A percentile compares a stretch with the other conserved stretches of the same genome.
Conservation (phyloP, 2,888 invertebrate genomes). For the Busseola fusca region DNA sequence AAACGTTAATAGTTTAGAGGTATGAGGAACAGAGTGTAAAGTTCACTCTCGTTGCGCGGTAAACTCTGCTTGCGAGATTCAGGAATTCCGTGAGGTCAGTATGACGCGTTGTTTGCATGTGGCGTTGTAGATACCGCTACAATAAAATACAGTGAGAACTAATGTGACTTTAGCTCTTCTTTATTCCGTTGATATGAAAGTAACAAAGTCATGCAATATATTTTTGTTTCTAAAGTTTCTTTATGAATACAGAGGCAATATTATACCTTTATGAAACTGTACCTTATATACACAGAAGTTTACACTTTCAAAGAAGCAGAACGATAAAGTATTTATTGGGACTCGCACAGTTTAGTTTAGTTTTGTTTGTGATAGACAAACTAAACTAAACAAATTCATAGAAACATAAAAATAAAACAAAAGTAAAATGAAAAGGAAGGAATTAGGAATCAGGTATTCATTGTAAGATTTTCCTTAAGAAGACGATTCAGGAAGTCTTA, state of each 20-base stretch:
- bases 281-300: too few relatives aligned
- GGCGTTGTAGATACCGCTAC: too few relatives aligned
- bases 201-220: not conserved
- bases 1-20: not conserved
- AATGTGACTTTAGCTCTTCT: not conserved
- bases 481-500: not conserved
- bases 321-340: not conserved
- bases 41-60: too few relatives aligned
- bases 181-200: not conserved
- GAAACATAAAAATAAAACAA: not conserved
- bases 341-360: too few relatives aligned
- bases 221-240: not conserved
- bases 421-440: not conserved
- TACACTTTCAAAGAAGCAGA: too few relatives aligned
- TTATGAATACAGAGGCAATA: not conserved
- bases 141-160: not conserved
- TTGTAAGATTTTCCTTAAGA: not conserved
- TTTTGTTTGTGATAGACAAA: too few relatives aligned
- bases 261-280: too few relatives aligned
- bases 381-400: not conserved
- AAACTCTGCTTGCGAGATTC: too few relatives aligned
- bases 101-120: too few relatives aligned
- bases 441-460: not conserved
- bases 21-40: too few relatives aligned
- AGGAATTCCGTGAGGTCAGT: too few relatives aligned